Evolutionary conservation across 2,113 vertebrate genomes (phyloP).

Genomic region (Brachionichthys hirsutus): DNA sequence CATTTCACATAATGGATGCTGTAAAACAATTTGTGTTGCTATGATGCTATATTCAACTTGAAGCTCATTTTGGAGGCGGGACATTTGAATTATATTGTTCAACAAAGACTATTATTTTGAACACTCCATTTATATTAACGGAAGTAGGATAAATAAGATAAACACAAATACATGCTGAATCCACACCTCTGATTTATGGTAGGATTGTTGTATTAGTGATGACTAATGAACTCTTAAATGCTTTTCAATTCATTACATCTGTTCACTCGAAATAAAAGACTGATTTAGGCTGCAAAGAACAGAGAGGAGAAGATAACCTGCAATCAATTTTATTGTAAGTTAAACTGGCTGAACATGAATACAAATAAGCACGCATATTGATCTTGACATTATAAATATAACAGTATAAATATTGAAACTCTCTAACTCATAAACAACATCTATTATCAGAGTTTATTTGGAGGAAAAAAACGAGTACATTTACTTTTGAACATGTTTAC

Average conservation of each 20-base stretch:
- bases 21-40: no score
- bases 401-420: constrained; percentile 58
- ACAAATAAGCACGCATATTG: constrained; percentile 67
- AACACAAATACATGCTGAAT: no score
- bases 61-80: neutral
- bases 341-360: constrained; percentile 52
- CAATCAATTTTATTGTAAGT: constrained; percentile 61
- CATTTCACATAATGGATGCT: no score
- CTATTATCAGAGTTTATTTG: constrained; percentile 29
- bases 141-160: no score
- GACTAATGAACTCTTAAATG: neutral
- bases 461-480: constrained; percentile 29
- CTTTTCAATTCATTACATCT: neutral
- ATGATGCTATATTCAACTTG: neutral
- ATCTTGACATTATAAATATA: constrained; percentile 66
- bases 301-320: constrained; percentile 41
- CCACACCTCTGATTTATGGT: no score
- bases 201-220: no score
- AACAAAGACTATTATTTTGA: no score
- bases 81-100: neutral
- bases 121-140: no score
- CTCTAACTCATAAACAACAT: constrained; percentile 47
- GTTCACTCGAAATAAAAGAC: neutral
- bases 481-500: constrained; percentile 11
- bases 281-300: constrained; percentile 23